Evolutionary conservation across 1,140 invertebrate genomes (phyloP).

Genomic region (Drosophila equinoxialis): DNA sequence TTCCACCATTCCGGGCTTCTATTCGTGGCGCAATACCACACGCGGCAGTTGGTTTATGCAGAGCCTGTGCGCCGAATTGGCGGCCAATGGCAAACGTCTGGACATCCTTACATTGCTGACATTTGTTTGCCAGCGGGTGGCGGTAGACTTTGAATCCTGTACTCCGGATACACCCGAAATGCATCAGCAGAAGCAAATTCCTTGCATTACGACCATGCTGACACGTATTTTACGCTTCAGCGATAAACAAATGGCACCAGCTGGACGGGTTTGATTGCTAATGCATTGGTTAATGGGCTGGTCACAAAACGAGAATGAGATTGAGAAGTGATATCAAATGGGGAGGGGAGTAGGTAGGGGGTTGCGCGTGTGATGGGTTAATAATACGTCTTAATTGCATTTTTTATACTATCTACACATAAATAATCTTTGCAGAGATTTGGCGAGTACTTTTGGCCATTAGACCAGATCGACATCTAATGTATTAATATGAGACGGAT

Average conservation of each 20-base stretch:
- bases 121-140: conserved; percentile 93
- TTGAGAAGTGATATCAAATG: conserved; percentile 28
- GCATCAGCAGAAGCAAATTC: conserved; percentile 97
- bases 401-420: conserved; percentile 1
- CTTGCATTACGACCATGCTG: conserved; percentile 96
- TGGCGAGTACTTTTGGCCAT: conserved; percentile 6
- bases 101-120: conserved; percentile 95
- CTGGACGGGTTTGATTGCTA: conserved; percentile 58
- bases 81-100: conserved; percentile 87
- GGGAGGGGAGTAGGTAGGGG: background rate
- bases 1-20: conserved; percentile 96
- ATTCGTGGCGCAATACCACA: conserved; percentile 98
- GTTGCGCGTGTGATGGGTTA: background rate
- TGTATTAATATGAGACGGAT: background rate
- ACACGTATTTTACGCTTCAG: conserved; percentile 91
- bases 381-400: conserved; percentile 7
- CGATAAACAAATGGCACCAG: conserved; percentile 81
- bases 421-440: background rate
- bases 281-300: conserved; percentile 34
- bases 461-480: background rate
- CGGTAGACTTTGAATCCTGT: conserved; percentile 95
- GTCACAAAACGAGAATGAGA: conserved; percentile 17
- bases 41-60: conserved; percentile 98
- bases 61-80: conserved; percentile 93
- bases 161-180: conserved; percentile 91